Conservation (phyloP, 2,888 invertebrate species). For the Melanargia galathea region DNA sequence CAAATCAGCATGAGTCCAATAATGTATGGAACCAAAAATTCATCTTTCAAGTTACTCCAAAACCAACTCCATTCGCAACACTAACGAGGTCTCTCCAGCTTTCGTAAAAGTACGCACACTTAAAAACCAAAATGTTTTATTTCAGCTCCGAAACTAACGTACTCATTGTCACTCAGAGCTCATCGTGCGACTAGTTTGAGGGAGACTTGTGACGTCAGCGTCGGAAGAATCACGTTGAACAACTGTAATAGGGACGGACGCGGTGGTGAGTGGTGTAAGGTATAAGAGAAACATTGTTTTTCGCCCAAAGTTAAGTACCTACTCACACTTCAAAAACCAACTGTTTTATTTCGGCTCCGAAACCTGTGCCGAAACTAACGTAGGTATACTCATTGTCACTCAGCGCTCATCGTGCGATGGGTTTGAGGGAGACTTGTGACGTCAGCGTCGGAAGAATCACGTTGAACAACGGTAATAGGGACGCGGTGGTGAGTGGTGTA, state of each 20-base stretch:
- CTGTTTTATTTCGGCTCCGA: conserved; percentile 28
- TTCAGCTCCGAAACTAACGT: conserved; percentile 29
- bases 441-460: conserved; percentile 62
- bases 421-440: conserved; percentile 61
- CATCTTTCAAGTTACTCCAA: neutral
- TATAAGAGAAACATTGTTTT: conserved; percentile 6
- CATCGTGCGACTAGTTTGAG: conserved; percentile 27
- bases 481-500: conserved; percentile 18
- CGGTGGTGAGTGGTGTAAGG: conserved; percentile 18
- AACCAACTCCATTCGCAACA: conserved; percentile 11
- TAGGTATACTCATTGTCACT: conserved; percentile 32
- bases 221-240: conserved; percentile 54
- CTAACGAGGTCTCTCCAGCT: conserved; percentile 17
- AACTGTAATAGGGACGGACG: conserved; percentile 36
- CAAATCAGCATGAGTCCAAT: too few species aligned
- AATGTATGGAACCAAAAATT: too few species aligned
- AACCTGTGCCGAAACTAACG: conserved; percentile 30
- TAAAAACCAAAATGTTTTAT: conserved; percentile 26
- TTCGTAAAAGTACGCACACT: neutral
- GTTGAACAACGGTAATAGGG: conserved; percentile 36
- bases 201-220: conserved; percentile 69
- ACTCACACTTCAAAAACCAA: conserved; percentile 15
- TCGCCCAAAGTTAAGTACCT: too few species aligned
- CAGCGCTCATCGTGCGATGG: conserved; percentile 26
- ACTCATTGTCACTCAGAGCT: conserved; percentile 30